These are phyloP conservation scores for Barbus barbus DNA, from an alignment of 2,113 vertebrate genomes.

Conservation along the genomic window DNA sequence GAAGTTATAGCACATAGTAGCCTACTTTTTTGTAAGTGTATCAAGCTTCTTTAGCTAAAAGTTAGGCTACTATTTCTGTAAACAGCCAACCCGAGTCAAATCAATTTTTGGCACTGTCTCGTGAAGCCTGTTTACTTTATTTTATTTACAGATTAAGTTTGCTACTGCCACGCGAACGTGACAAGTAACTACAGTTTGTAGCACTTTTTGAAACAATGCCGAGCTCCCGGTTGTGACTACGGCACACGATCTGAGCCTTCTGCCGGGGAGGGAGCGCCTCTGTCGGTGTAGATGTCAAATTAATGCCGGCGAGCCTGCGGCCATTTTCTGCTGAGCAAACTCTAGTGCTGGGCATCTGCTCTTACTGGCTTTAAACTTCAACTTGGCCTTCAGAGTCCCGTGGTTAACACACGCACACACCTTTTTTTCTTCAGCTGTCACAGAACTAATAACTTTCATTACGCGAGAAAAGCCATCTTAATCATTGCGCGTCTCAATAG, in stretches of 20 bases:
- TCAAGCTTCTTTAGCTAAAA: background rate
- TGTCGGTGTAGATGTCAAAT: constrained; percentile 74
- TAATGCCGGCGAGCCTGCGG: constrained; percentile 76
- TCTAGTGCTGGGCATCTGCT: constrained; percentile 38
- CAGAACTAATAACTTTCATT: constrained; percentile 55
- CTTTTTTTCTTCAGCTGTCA: constrained; percentile 6
- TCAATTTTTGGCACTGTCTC: background rate
- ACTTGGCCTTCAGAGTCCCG: constrained; percentile 67
- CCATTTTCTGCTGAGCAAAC: constrained; percentile 87
- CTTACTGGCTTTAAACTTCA: constrained; percentile 65
- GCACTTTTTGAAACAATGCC: background rate
- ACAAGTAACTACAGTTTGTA: background rate
- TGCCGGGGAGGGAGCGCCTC: constrained; percentile 71
- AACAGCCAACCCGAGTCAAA: too few species aligned
- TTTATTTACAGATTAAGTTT: too few species aligned
- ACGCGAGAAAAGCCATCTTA: constrained; percentile 36
- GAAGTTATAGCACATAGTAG: background rate
- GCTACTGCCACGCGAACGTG: too few species aligned
- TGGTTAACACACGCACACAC: constrained; percentile 35
- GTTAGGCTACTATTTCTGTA: background rate
- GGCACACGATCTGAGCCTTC: constrained; percentile 32
- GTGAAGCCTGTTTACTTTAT: too few species aligned
- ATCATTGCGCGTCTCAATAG: constrained; percentile 29
- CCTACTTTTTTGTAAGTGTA: background rate
- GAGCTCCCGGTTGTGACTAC: constrained; percentile 30